phyloP scores from a whole-genome alignment of 2,888 invertebrate species.

The Nemotelus pantherinus region DNA sequence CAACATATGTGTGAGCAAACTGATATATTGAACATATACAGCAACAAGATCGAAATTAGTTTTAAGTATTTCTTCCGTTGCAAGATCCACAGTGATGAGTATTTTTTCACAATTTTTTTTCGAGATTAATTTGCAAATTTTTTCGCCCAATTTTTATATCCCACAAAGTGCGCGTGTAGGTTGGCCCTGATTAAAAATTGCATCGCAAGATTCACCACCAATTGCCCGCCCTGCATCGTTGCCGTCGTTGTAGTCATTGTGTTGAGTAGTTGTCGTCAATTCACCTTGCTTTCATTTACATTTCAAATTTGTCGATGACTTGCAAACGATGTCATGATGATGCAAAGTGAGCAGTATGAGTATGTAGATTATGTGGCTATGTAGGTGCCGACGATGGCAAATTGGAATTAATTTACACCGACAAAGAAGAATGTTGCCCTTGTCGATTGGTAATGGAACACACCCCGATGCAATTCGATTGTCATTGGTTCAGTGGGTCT shows the following conservation, averaged over 20 bases:
- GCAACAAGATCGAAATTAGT: background rate
- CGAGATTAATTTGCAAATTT: background rate
- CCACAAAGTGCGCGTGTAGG: background rate
- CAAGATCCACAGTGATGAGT: too few relatives aligned
- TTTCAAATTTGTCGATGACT: background rate
- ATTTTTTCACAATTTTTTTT: background rate
- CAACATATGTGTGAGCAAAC: too few relatives aligned
- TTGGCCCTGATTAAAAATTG: background rate
- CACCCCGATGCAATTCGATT: too few relatives aligned
- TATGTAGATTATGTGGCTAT: too few relatives aligned
- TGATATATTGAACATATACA: too few relatives aligned
- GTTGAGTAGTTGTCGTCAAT: background rate
- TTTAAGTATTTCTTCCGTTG: background rate
- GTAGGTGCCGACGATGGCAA: background rate
- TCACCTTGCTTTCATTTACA: background rate
- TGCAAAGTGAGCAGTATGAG: background rate
- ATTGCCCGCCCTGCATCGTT: background rate
- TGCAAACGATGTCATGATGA: background rate
- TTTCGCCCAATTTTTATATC: background rate
- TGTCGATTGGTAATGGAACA: too few relatives aligned
- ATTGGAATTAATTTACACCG: background rate
- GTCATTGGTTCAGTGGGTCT: too few relatives aligned
- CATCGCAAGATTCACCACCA: background rate
- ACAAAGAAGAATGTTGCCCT: background rate
- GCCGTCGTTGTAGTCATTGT: too few relatives aligned